Base-by-base conservation (phyloP, 1,140 invertebrate species). In the Orussus abietinus region DNA sequence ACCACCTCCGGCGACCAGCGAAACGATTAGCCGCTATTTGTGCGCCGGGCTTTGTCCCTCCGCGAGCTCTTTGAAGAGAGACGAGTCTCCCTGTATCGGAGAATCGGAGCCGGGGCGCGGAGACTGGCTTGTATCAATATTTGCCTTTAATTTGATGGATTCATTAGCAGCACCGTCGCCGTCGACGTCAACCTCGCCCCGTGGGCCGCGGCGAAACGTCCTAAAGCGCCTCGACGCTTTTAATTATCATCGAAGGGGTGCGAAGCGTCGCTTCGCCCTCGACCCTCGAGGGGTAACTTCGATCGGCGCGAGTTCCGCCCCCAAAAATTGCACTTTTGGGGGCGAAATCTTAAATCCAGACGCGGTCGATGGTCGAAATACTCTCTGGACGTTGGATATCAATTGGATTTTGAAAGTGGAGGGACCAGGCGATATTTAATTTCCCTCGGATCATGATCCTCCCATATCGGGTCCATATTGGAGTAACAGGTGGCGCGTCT, bases 401-500 rank as follows among this genome's bases (percentile, higher is more conserved):
- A n/a, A n/a, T n/a, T n/a, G n/a, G n/a, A n/a, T n/a, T n/a, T n/a
- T n/a, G n/a, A n/a, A n/a, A n/a, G n/a, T n/a, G n/a, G n/a, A n/a
- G n/a, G n/a, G n/a, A n/a, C n/a, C n/a, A n/a, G n/a, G n/a, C n/a
- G n/a, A n/a, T n/a, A n/a, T n/a, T n/a, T n/a, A n/a, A n/a, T n/a
- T n/a, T n/a, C n/a, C n/a, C n/a, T n/a, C n/a, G n/a, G n/a, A n/a
- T n/a, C n/a, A n/a, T n/a, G n/a, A n/a, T n/a, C n/a, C n/a, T n/a
- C n/a, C n/a, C n/a, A n/a, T n/a, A n/a, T n/a, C n/a, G n/a, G n/a
- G n/a, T n/a, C n/a, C n/a, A n/a, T n/a, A n/a, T n/a, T n/a, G 30
- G 30, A 42, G 57, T 65, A 65, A 62, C 62, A 62, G 62, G 58
- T 65, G 62, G 56, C 40, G 53, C 39, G 49, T 47, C 47, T n/a